These are phyloP conservation scores for Vimba vimba DNA, from an alignment of 2,113 vertebrate species.

Conservation along the genomic window DNA sequence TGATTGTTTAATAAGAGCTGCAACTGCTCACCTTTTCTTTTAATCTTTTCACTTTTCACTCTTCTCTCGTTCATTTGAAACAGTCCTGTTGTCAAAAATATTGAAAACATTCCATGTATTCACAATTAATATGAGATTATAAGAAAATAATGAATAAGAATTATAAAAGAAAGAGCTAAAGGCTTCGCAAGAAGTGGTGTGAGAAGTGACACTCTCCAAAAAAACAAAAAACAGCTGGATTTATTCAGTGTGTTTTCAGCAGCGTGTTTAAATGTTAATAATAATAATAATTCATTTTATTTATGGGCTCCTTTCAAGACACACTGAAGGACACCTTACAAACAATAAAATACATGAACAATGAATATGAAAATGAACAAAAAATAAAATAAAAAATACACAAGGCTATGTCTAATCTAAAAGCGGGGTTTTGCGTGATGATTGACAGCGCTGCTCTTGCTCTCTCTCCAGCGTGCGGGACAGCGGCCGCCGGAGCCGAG, in stretches of 20 bases:
- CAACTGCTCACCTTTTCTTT: not conserved
- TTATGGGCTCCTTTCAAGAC: no score
- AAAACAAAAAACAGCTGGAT: not conserved
- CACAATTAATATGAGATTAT: not conserved
- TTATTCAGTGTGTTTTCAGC: not conserved
- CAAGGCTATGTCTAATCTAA: no score
- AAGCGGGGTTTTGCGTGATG: no score
- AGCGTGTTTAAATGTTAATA: not conserved
- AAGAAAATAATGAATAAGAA: not conserved
- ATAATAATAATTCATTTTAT: no score
- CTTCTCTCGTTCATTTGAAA: not conserved
- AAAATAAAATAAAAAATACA: no score
- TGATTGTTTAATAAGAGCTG: not conserved
- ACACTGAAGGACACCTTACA: no score
- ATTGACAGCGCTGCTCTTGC: not conserved
- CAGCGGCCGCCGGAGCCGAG: conserved; percentile 81
- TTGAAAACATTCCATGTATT: not conserved
- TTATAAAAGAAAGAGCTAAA: not conserved
- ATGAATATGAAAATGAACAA: no score
- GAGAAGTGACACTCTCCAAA: not conserved
- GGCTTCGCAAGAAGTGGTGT: not conserved
- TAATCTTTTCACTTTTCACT: not conserved
- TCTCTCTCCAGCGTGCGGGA: conserved; percentile 80
- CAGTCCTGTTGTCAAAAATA: not conserved
- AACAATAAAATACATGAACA: no score